phyloP scores from a whole-genome alignment of 2,113 vertebrate genomes.

The Equus quagga region DNA sequence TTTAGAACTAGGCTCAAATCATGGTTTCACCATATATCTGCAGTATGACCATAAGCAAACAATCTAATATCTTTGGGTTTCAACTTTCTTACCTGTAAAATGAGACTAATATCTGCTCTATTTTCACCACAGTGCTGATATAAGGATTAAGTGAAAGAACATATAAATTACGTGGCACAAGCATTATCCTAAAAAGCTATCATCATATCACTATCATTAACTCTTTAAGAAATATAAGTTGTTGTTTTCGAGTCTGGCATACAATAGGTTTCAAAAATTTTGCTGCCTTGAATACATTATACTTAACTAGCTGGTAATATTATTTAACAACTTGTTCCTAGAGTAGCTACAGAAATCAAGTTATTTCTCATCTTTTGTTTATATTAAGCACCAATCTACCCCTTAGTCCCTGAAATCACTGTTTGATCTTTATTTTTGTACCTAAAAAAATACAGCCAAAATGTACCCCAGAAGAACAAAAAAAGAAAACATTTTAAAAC shows the following conservation, averaged over 20 bases:
- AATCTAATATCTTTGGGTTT: not conserved
- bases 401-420: slow-evolving; percentile 12
- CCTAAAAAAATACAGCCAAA: slow-evolving; percentile 15
- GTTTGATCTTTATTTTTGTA: slow-evolving; percentile 38
- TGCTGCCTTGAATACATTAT: slow-evolving; percentile 15
- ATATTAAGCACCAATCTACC: slow-evolving; percentile 23
- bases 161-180: not conserved
- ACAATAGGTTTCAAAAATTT: not conserved
- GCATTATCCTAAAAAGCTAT: not conserved
- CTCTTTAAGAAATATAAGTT: not conserved
- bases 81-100: slow-evolving; percentile 19
- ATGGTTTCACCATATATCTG: not conserved
- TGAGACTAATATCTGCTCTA: not conserved
- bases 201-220: not conserved
- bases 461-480: not conserved
- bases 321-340: not conserved
- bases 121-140: not conserved
- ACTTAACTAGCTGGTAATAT: slow-evolving; percentile 39
- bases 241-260: not conserved
- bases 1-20: slow-evolving; percentile 32
- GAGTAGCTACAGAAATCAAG: not conserved
- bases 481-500: not conserved
- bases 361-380: slow-evolving; percentile 31
- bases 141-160: slow-evolving; percentile 16
- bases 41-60: not conserved